Percentiles rank a stretch among this genome's conserved stretches.
Conservation (phyloP, 64 coral and sea anemone species). For the Stichodactyla helianthus region DNA sequence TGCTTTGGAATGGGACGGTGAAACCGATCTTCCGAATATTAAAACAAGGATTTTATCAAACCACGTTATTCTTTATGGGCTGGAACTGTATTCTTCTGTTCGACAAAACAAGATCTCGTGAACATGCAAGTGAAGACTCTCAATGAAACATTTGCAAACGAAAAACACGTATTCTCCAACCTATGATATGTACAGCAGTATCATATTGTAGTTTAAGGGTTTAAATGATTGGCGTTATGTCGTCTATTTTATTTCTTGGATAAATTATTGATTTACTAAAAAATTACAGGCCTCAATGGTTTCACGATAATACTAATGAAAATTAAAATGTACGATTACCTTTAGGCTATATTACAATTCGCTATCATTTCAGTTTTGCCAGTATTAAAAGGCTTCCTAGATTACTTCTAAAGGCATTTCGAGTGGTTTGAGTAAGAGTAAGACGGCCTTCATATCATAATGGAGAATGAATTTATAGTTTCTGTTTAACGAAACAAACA, state of each 20-base stretch:
- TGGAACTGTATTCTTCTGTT: background rate
- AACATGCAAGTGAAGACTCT: background rate
- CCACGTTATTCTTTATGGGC: background rate
- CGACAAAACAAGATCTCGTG: background rate
- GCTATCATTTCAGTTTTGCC: too few relatives aligned
- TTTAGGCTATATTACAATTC: background rate
- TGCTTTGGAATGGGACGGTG: background rate
- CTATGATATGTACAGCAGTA: background rate
- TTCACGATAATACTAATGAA: background rate
- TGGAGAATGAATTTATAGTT: background rate
- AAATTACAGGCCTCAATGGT: background rate
- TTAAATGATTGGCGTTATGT: background rate
- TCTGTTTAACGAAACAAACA: background rate
- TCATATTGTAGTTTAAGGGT: background rate
- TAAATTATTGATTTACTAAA: background rate
- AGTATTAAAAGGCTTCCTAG: too few relatives aligned
- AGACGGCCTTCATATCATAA: too few relatives aligned
- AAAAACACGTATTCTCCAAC: background rate
- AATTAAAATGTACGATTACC: background rate
- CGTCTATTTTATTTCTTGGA: background rate
- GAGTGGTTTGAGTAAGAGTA: too few relatives aligned
- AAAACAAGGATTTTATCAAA: background rate
- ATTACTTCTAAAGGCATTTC: background rate
- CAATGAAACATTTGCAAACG: conserved; percentile 8
- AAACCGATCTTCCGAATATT: background rate